Conservation (phyloP, 2,797 vertebrate species). For the Enteromius anoplus region DNA sequence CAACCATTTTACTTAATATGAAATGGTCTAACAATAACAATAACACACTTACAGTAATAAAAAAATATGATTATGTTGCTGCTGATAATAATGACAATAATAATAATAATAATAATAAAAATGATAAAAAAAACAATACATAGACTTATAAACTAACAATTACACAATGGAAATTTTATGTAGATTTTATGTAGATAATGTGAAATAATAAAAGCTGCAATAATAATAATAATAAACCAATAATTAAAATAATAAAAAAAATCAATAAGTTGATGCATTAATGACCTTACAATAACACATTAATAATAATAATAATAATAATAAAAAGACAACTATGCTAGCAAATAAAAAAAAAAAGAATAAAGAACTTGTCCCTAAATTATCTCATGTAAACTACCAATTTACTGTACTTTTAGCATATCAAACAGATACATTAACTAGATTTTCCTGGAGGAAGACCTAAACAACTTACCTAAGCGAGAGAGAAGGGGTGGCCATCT, state of each 20-base stretch:
- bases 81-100: no score
- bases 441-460: not conserved
- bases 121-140: not conserved
- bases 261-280: not conserved
- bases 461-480: not conserved
- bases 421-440: not conserved
- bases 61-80: no score
- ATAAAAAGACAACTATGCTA: not conserved
- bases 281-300: not conserved
- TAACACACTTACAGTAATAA: no score
- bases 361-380: not conserved
- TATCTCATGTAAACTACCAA: not conserved
- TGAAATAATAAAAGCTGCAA: not conserved
- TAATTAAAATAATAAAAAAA: not conserved
- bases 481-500: constrained; percentile 9
- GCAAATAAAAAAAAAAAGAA: not conserved
- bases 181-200: not conserved
- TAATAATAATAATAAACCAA: not conserved
- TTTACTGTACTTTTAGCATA: not conserved
- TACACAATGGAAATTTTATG: not conserved
- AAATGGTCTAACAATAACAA: not conserved
- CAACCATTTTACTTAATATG: no score
- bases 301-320: not conserved
- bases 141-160: not conserved
- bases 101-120: not conserved